phyloP scores from a whole-genome alignment of 2,113 vertebrate genomes.

The Beaufortia kweichowensis region DNA sequence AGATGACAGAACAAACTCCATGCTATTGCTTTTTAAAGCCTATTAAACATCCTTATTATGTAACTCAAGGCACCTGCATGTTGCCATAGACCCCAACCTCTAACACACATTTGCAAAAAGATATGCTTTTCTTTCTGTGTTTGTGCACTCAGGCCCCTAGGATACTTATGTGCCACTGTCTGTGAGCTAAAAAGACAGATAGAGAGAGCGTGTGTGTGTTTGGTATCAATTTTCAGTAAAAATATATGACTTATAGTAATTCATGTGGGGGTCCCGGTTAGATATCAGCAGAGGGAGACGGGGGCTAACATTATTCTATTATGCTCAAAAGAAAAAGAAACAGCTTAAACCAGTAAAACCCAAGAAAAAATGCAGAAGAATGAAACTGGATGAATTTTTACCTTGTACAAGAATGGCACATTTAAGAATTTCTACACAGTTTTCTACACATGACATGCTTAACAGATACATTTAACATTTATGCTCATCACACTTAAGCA shows the following conservation, averaged over 20 bases:
- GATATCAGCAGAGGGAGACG: slow-evolving; percentile 47
- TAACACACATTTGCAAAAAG: slow-evolving; percentile 58
- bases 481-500: background rate
- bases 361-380: background rate
- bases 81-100: slow-evolving; percentile 16
- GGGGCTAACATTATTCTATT: background rate
- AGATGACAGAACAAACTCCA: too few relatives aligned
- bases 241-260: slow-evolving; percentile 55
- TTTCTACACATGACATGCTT: background rate
- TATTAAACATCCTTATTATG: background rate
- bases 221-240: slow-evolving; percentile 66
- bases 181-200: background rate
- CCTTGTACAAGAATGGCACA: background rate
- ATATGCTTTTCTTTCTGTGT: slow-evolving; percentile 53
- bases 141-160: slow-evolving; percentile 65
- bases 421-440: background rate
- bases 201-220: slow-evolving; percentile 40
- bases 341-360: slow-evolving; percentile 40
- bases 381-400: too few relatives aligned
- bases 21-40: background rate
- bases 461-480: background rate
- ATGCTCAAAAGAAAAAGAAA: background rate
- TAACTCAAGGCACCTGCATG: background rate
- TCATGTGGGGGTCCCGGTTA: slow-evolving; percentile 67
- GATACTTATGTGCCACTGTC: slow-evolving; percentile 57